A percentile compares a stretch with the other conserved stretches of the same genome.
phyloP scores from a whole-genome alignment of 2,888 invertebrate species.

The Apamea epomidion region DNA sequence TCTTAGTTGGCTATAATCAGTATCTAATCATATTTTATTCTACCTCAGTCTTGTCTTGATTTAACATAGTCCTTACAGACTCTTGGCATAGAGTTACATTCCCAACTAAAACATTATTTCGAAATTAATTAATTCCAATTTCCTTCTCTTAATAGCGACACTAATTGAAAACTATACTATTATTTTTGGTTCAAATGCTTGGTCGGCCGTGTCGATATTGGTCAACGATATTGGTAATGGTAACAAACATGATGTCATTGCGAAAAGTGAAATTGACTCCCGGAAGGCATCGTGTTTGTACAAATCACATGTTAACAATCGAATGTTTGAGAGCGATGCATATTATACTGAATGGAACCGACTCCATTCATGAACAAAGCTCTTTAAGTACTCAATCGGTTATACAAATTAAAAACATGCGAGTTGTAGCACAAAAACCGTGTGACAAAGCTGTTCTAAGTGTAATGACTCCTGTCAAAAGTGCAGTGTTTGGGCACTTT shows the following conservation, averaged over 20 bases:
- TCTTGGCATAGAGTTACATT: background rate
- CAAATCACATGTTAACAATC: conserved; percentile 66
- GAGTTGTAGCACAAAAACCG: conserved; percentile 33
- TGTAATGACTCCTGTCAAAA: conserved; percentile 30
- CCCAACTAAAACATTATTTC: background rate
- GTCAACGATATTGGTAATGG: conserved; percentile 55
- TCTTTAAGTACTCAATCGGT: conserved; percentile 50
- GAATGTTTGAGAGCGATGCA: conserved; percentile 58
- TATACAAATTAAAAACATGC: conserved; percentile 51
- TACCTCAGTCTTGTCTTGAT: background rate
- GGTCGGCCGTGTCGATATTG: conserved; percentile 54
- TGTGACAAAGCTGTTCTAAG: conserved; percentile 30
- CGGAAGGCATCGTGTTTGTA: conserved; percentile 64
- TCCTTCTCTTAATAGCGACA: conserved; percentile 38
- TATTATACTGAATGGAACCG: conserved; percentile 66
- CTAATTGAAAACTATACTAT: conserved; percentile 34
- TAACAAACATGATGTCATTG: conserved; percentile 66
- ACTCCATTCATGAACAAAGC: conserved; percentile 63
- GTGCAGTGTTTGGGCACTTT: conserved; percentile 21
- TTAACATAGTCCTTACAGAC: conserved; percentile 1
- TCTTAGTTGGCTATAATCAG: conserved; percentile 3
- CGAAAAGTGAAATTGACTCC: conserved; percentile 76
- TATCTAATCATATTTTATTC: conserved; percentile 2
- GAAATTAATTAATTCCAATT: conserved; percentile 28
- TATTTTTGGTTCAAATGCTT: conserved; percentile 41